A percentile compares a stretch with the other conserved stretches of the same genome.
phyloP scores from a whole-genome alignment of 2,113 vertebrate genomes.

The Colius striatus region DNA sequence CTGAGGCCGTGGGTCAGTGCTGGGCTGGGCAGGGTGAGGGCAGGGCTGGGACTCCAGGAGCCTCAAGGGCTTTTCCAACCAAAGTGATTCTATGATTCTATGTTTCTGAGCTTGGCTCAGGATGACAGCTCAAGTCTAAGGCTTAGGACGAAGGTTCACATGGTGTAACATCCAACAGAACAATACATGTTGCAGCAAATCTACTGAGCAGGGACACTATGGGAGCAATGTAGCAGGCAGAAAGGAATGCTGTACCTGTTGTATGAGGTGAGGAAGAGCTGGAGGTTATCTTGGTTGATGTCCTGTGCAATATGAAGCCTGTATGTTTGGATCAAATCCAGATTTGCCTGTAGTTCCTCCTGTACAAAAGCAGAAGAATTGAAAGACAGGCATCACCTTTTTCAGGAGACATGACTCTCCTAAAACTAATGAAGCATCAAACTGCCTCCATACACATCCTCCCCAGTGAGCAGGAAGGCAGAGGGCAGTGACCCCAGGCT shows the following conservation, averaged over 20 bases:
- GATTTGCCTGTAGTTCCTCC: conserved; percentile 92
- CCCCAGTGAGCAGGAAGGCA: not conserved
- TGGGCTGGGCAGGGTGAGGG: too few species aligned
- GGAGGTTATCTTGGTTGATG: conserved; percentile 93
- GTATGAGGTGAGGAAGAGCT: conserved; percentile 90
- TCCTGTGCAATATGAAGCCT: conserved; percentile 93
- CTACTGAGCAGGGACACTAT: not conserved
- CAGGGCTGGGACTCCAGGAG: too few species aligned
- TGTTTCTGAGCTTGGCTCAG: not conserved
- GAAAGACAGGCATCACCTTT: not conserved
- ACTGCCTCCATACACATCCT: rapidly evolving
- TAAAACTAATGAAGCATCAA: not conserved
- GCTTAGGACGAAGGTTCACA: not conserved
- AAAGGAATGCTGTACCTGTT: conserved; percentile 80
- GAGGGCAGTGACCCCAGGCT: not conserved
- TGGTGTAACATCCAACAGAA: not conserved
- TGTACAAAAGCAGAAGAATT: conserved; percentile 59
- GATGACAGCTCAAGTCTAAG: not conserved
- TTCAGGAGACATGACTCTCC: not conserved
- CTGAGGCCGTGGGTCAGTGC: too few species aligned
- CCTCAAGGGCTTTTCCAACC: too few species aligned
- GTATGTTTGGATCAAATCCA: conserved; percentile 93
- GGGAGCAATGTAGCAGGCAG: not conserved
- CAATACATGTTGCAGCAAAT: not conserved
- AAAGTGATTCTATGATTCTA: too few species aligned